Conservation (phyloP, 2,113 vertebrate species). For the Coptodon rendalli region DNA sequence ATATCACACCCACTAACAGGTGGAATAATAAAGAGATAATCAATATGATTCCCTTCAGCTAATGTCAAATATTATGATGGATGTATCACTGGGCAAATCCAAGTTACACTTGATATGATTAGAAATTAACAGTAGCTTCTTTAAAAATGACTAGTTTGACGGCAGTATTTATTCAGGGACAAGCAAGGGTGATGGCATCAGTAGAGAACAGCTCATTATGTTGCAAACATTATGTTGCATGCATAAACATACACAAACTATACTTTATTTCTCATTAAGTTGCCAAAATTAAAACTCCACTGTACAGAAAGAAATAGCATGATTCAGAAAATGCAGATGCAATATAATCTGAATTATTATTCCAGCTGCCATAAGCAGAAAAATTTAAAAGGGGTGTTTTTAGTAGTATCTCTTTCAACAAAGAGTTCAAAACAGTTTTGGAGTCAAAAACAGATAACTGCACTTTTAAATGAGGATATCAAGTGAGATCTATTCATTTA, state of each 20-base stretch:
- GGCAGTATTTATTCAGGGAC: not conserved
- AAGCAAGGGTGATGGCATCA: not conserved
- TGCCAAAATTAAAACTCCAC: not conserved
- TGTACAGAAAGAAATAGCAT: not conserved
- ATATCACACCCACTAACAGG: not conserved
- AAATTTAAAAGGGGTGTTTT: not conserved
- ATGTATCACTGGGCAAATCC: not conserved
- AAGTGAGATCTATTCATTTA: not conserved
- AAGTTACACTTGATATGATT: not conserved
- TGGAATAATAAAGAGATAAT: not conserved
- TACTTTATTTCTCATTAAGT: not conserved
- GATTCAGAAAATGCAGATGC: not conserved
- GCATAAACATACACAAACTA: not conserved
- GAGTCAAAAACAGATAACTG: not conserved
- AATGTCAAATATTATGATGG: not conserved
- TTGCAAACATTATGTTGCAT: not conserved
- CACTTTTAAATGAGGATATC: not conserved
- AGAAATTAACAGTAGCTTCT: not conserved
- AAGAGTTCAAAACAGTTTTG: not conserved
- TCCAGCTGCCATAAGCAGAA: not conserved
- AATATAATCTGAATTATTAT: not conserved
- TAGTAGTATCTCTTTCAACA: not conserved
- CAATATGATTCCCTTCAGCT: not conserved
- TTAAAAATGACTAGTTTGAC: not conserved
- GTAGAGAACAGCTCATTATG: not conserved